Percentiles rank a stretch among this genome's conserved stretches.
These are phyloP conservation scores for Garra rufa DNA, from an alignment of 2,113 vertebrate species.

Conservation along the genomic window DNA sequence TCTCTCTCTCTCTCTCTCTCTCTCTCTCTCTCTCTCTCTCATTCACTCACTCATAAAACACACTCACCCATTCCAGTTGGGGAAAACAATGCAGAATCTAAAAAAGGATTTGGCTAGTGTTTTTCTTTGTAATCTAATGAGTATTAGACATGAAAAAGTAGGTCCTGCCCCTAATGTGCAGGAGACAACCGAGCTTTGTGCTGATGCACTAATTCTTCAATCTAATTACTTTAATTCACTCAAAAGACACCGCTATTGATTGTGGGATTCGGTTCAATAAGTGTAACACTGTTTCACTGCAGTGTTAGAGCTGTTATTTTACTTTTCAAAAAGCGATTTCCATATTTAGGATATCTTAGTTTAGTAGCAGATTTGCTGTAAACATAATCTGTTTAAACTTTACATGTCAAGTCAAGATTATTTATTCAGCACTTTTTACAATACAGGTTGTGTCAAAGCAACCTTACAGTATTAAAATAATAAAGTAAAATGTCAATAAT, in stretches of 20 bases:
- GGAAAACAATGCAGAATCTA: background rate
- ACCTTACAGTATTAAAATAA: no score
- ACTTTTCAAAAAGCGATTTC: constrained; percentile 20
- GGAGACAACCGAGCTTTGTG: constrained; percentile 44
- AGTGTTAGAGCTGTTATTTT: constrained; percentile 22
- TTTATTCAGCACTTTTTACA: no score
- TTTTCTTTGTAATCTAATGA: constrained; percentile 39
- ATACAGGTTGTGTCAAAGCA: no score
- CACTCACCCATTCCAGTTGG: background rate
- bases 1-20: background rate
- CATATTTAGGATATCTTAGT: background rate
- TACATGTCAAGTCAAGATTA: no score
- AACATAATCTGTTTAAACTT: background rate
- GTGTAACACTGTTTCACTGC: constrained; percentile 45
- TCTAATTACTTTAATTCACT: constrained; percentile 59
- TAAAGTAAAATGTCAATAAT: no score
- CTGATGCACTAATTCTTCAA: constrained; percentile 54
- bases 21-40: background rate
- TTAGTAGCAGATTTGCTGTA: constrained; percentile 17
- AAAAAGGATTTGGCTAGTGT: background rate
- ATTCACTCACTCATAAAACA: background rate
- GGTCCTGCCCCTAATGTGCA: constrained; percentile 31
- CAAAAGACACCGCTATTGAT: constrained; percentile 56
- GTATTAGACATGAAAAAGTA: constrained; percentile 37
- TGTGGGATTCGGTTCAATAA: constrained; percentile 44